Percentiles rank a stretch among this genome's conserved stretches.
Evolutionary conservation across 2,113 vertebrate genomes (phyloP).

Genomic region (Pachyramphus minor): DNA sequence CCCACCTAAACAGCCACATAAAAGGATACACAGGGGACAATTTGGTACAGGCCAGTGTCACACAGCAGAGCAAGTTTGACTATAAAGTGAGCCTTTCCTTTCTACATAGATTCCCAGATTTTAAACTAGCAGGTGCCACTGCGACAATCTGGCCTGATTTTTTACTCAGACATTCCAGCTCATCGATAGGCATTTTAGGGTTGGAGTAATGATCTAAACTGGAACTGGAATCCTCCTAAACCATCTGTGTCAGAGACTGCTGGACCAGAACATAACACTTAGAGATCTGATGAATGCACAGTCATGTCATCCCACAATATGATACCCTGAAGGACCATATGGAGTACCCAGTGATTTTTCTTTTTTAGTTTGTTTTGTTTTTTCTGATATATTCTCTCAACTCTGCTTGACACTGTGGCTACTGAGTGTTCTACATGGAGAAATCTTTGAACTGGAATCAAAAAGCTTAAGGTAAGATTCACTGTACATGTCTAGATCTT

Average conservation of each 20-base stretch:
- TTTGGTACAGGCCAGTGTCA: background rate
- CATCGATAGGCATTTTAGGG: background rate
- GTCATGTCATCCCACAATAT: background rate
- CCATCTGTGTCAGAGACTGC: conserved; percentile 17
- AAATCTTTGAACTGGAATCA: background rate
- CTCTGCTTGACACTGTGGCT: background rate
- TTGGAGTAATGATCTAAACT: conserved; percentile 14
- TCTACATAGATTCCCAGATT: background rate
- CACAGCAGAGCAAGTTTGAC: background rate
- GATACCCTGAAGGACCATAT: background rate
- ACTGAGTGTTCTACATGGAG: background rate
- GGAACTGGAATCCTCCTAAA: conserved; percentile 3
- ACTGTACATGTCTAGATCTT: background rate
- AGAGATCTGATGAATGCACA: background rate
- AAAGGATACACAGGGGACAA: background rate
- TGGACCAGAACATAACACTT: background rate
- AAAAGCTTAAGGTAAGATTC: background rate
- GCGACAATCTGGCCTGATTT: background rate
- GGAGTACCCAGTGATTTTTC: background rate
- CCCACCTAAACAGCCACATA: background rate
- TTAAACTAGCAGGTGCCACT: background rate
- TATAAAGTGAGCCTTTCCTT: background rate
- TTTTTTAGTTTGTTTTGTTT: background rate
- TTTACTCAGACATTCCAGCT: background rate
- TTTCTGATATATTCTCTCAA: background rate